Conservation (phyloP, 1,140 invertebrate genomes). For the Thalassaphorura encarpata region DNA sequence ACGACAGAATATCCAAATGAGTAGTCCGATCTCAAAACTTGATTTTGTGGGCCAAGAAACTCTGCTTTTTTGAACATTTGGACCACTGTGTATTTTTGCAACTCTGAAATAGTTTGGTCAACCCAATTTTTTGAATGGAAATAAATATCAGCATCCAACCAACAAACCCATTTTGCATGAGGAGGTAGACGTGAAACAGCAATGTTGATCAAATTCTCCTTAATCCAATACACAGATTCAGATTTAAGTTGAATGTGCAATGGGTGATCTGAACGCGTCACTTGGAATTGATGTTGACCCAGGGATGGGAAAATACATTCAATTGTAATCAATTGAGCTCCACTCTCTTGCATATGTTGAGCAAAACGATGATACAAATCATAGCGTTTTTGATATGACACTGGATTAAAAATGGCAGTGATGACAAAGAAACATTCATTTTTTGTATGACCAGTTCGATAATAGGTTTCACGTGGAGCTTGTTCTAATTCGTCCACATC, state of each 20-base stretch:
- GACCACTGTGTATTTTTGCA: slow-evolving; percentile 4
- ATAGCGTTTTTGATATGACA: too few species aligned
- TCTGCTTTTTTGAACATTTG: slow-evolving; percentile 14
- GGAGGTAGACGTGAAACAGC: slow-evolving; percentile 5
- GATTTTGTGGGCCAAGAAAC: neutral
- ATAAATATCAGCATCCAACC: slow-evolving; percentile 13
- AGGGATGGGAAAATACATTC: slow-evolving; percentile 13
- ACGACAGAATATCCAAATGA: slow-evolving; percentile 17
- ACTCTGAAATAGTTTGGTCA: neutral
- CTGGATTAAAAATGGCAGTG: too few species aligned
- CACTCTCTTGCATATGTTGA: too few species aligned
- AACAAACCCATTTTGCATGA: slow-evolving; percentile 12
- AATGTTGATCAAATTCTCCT: slow-evolving; percentile 17
- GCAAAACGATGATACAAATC: too few species aligned
- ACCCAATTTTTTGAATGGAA: slow-evolving; percentile 7
- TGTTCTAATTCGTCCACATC: too few species aligned
- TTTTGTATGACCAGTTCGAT: too few species aligned
- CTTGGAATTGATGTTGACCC: slow-evolving; percentile 6
- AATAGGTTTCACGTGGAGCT: too few species aligned
- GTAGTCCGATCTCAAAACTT: slow-evolving; percentile 9
- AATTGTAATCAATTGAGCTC: too few species aligned
- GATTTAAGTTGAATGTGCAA: slow-evolving; percentile 11
- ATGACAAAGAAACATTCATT: too few species aligned
- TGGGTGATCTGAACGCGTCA: neutral
- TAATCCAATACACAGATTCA: slow-evolving; percentile 13